Percentiles rank a stretch among this genome's conserved stretches.
These are phyloP conservation scores for Cyprinodon tularosa DNA, from an alignment of 2,113 vertebrate species.

Conservation along the genomic window DNA sequence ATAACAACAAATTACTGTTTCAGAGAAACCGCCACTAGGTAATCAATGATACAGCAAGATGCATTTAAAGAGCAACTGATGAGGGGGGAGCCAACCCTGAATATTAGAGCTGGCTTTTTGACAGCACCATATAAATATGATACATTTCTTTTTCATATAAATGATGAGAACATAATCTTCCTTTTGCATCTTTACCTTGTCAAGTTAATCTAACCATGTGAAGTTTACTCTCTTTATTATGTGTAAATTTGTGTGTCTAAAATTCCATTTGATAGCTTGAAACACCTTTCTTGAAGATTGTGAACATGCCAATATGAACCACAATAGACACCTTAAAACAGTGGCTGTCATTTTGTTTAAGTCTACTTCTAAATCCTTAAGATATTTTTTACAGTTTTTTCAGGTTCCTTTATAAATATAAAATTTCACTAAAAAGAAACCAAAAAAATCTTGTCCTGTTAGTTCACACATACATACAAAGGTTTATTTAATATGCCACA, in stretches of 20 bases:
- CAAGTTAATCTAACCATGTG: constrained; percentile 26
- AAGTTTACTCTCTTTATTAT: constrained; percentile 5
- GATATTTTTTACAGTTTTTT: background rate
- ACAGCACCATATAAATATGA: constrained; percentile 53
- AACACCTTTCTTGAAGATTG: constrained; percentile 5
- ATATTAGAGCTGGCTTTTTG: constrained; percentile 45
- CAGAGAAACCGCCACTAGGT: constrained; percentile 34
- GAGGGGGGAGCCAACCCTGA: constrained; percentile 25
- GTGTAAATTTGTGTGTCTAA: constrained; percentile 25
- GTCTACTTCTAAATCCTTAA: background rate
- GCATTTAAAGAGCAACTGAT: constrained; percentile 36
- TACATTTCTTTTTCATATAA: constrained; percentile 38
- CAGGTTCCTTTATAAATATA: background rate
- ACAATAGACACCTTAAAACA: constrained; percentile 16
- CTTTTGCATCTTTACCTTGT: constrained; percentile 25
- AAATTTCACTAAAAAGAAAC: constrained; percentile 2
- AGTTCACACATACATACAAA: background rate
- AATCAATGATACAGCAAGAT: constrained; percentile 25
- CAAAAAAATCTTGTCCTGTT: background rate
- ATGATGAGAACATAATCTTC: constrained; percentile 36
- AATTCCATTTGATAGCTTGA: background rate
- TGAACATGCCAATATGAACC: constrained; percentile 11
- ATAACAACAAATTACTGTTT: constrained; percentile 46
- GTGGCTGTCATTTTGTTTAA: background rate
- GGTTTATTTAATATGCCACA: background rate